Evolutionary conservation across 2,113 vertebrate genomes (phyloP).

Genomic region (Pelvicachromis taeniatus): DNA sequence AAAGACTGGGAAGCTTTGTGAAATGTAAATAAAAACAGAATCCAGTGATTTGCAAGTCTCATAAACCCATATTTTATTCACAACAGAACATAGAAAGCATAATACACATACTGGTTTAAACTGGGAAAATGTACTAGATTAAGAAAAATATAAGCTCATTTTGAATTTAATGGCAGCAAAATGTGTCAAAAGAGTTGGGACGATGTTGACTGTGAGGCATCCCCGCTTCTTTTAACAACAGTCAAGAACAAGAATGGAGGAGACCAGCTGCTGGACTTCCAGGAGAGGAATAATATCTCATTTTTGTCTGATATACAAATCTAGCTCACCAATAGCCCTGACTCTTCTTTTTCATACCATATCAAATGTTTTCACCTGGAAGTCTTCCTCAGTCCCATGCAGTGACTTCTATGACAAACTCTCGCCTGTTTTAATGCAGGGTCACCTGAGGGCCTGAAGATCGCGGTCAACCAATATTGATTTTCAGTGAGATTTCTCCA

Average conservation of each 20-base stretch:
- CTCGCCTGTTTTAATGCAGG: neutral
- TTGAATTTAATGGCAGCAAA: neutral
- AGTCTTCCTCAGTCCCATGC: fast-evolving
- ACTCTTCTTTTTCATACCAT: neutral
- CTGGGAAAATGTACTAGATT: neutral
- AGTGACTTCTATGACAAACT: neutral
- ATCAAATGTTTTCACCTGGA: neutral
- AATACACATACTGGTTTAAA: neutral
- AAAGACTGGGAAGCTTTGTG: neutral
- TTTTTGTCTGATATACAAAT: neutral
- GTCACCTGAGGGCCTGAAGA: neutral
- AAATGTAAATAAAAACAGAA: neutral
- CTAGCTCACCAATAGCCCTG: neutral
- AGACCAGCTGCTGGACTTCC: neutral
- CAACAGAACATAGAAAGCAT: neutral
- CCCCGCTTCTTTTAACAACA: neutral
- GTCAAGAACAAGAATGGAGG: fast-evolving
- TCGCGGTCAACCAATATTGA: neutral
- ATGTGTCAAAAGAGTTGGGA: neutral
- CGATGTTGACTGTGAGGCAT: neutral
- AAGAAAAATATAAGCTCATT: neutral
- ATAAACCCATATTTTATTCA: neutral
- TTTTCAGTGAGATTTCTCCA: neutral
- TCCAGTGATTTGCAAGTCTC: neutral
- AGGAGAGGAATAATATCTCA: fast-evolving